Base-by-base conservation (phyloP, 2,888 invertebrate species). In the Apeira syringaria region DNA sequence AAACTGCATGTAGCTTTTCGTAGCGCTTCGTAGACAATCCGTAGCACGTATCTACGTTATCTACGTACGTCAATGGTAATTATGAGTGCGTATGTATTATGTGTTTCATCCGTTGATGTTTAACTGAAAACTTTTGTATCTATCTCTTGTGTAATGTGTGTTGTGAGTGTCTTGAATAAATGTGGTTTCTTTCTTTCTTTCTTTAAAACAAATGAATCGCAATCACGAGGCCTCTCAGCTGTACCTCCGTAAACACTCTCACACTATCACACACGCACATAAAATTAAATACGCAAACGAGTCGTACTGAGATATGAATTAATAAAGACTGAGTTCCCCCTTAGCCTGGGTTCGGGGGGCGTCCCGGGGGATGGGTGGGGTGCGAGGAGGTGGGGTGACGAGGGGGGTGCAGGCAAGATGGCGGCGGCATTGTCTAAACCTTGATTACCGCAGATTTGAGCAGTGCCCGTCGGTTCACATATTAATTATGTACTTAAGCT, bases 401-500 rank as follows among this genome's bases (percentile, higher is more conserved):
- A 54, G 61, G 63, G 59, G 58, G 56, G 54, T 65, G 63, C 57
- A 50, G 53, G 64, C 85, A 86, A 83, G 73, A 86, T 86, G 86
- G 86, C 86, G 72, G 79, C 74, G 76, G 75, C 71, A 80, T 85
- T 86, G 87, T 85, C 86, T 87, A 78, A 82, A 73, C 73, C 74
- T 79, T 85, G 86, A 85, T 87, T 85, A 86, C 76, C 74, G 82
- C 75, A 68, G 78, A 79, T 80, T 80, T 76, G 75, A 77, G 81
- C 80, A 79, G 73, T 69, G 74, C 64, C 72, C 63, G 29, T 13
- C 28, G 29, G 77, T 74, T 77, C 80, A 85, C 83, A 84, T 86
- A 83, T 85, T 88, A 87, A 88, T 87, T 87, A 88, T 87, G 76
- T 87, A 80, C 81, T 82, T 74, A 79, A 59, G 57, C 47, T 55